Conservation (phyloP, 2,113 vertebrate genomes). For the Ophiodon elongatus region DNA sequence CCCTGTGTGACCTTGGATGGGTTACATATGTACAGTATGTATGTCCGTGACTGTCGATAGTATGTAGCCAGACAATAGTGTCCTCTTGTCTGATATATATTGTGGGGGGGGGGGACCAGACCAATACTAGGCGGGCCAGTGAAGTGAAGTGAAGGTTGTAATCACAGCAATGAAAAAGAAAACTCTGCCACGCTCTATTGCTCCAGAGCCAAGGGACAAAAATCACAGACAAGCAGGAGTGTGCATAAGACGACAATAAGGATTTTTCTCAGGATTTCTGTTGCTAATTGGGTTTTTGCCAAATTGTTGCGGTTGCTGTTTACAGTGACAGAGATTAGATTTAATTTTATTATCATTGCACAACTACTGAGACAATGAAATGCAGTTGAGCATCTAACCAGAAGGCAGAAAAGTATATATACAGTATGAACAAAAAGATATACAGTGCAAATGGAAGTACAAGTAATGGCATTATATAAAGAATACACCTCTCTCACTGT, state of each 20-base stretch:
- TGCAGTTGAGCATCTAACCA: neutral
- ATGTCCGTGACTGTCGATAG: neutral
- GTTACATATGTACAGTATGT: constrained; percentile 9
- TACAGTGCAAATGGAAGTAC: neutral
- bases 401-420: neutral
- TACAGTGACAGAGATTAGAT: neutral
- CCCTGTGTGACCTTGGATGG: constrained; percentile 36
- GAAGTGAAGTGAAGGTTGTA: neutral
- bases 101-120: too few relatives aligned
- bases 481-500: neutral
- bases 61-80: neutral
- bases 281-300: neutral
- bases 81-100: neutral
- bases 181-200: neutral
- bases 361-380: neutral
- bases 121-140: neutral
- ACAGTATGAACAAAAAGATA: neutral
- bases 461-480: neutral
- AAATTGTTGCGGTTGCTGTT: neutral
- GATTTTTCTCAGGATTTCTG: neutral
- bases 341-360: neutral
- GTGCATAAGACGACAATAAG: neutral
- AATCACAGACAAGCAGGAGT: neutral
- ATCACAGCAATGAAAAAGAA: neutral
- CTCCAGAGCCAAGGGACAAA: neutral